Evolutionary conservation across 2,113 vertebrate species (phyloP).

Genomic region (Pheucticus melanocephalus): DNA sequence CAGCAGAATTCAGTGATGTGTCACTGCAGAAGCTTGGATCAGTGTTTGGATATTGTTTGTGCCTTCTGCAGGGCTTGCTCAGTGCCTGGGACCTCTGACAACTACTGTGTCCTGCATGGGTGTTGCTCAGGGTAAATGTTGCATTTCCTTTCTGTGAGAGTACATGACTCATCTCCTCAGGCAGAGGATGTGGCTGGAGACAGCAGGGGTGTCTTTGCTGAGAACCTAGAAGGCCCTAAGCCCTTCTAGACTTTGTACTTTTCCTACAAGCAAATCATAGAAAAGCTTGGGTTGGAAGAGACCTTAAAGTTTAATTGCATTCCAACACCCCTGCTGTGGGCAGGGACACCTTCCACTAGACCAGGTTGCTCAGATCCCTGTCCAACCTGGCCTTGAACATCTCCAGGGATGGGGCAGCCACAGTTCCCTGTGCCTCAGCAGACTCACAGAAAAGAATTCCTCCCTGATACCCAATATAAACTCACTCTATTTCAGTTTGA

Average conservation of each 20-base stretch:
- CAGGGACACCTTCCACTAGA: not conserved
- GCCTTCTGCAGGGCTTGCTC: not conserved
- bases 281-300: not conserved
- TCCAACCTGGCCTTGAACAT: not conserved
- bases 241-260: not conserved
- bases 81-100: not conserved
- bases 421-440: not conserved
- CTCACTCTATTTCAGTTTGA: not conserved
- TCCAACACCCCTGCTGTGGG: not conserved
- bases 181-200: not conserved
- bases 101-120: accelerated
- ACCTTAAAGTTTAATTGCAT: not conserved
- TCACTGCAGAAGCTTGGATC: not conserved
- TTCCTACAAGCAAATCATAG: not conserved
- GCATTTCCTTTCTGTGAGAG: not conserved
- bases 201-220: not conserved
- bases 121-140: not conserved
- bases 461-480: not conserved
- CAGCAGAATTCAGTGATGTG: not conserved
- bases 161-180: not conserved
- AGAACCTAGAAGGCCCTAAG: not conserved
- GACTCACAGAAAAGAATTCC: not conserved
- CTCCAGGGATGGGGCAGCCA: not conserved
- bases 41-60: not conserved
- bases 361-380: not conserved